Evolutionary conservation across 2,888 invertebrate genomes (phyloP).

Genomic region (Sphinx pinastri): DNA sequence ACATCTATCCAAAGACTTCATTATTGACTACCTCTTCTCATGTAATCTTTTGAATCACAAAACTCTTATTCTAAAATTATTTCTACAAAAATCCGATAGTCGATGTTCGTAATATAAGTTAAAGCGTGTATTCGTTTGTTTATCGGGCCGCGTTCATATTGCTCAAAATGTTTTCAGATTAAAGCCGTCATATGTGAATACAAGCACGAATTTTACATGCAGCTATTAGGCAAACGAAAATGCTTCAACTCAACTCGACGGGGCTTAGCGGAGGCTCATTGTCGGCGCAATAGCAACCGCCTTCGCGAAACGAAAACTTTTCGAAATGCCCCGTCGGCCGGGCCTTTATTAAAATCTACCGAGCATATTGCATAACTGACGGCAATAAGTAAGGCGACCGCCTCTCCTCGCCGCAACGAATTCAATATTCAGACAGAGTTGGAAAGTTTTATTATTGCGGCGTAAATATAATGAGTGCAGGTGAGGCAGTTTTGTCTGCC

Average conservation of each 20-base stretch:
- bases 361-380: constrained; percentile 78
- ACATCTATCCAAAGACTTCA: too few relatives aligned
- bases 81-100: neutral
- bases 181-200: constrained; percentile 38
- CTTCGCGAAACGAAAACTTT: constrained; percentile 81
- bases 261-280: constrained; percentile 66
- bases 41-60: too few relatives aligned
- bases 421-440: constrained; percentile 81
- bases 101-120: neutral
- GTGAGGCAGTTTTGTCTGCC: constrained; percentile 76
- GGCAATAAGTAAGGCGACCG: constrained; percentile 80
- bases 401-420: constrained; percentile 73
- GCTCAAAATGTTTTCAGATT: constrained; percentile 24
- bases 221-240: constrained; percentile 61
- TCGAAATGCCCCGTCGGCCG: constrained; percentile 70
- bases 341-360: constrained; percentile 81
- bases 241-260: constrained; percentile 57
- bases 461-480: constrained; percentile 83
- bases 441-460: constrained; percentile 83
- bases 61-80: too few relatives aligned
- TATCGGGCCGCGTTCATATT: constrained; percentile 22
- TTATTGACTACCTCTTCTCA: too few relatives aligned
- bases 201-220: constrained; percentile 49
- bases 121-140: constrained; percentile 45
- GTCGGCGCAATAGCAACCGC: constrained; percentile 71